Conservation (phyloP, 1,140 invertebrate genomes). For the Daktulosphaira vitifoliae region DNA sequence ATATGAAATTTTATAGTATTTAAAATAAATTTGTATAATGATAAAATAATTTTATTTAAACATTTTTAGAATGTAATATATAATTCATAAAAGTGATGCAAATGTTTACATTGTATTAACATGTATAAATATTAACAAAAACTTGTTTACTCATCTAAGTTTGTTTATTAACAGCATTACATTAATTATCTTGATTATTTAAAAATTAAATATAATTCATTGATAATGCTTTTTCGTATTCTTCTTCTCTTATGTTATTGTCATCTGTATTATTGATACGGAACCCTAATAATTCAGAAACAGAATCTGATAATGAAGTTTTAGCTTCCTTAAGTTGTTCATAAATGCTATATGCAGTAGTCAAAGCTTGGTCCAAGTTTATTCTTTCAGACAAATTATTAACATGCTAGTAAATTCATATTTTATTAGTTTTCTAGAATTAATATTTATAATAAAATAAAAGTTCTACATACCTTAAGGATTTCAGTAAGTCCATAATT, state of each 20-base stretch:
- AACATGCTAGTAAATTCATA: constrained; percentile 59
- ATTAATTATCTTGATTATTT: background rate
- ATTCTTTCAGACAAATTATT: constrained; percentile 83
- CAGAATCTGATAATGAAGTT: constrained; percentile 48
- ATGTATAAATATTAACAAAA: too few species aligned
- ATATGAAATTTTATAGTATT: too few species aligned
- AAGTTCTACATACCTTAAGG: constrained; percentile 61
- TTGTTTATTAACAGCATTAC: background rate
- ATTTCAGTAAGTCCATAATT: constrained; percentile 93
- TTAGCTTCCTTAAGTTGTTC: constrained; percentile 64
- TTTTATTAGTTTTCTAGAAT: constrained; percentile 3
- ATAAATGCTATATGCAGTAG: constrained; percentile 82
- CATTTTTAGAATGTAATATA: too few species aligned
- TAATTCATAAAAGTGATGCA: too few species aligned
- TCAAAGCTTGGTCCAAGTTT: constrained; percentile 67
- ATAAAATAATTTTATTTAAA: too few species aligned
- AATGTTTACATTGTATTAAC: too few species aligned
- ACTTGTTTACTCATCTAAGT: too few species aligned
- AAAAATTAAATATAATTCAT: constrained; percentile 41
- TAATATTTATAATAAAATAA: background rate
- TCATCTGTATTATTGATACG: background rate
- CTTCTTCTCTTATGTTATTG: constrained; percentile 13
- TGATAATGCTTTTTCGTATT: constrained; percentile 25
- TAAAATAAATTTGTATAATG: too few species aligned
- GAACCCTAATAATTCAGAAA: constrained; percentile 5